Percentiles rank a stretch among this genome's conserved stretches.
Conservation (phyloP, 2,888 invertebrate species). For the Cantharis nigra region DNA sequence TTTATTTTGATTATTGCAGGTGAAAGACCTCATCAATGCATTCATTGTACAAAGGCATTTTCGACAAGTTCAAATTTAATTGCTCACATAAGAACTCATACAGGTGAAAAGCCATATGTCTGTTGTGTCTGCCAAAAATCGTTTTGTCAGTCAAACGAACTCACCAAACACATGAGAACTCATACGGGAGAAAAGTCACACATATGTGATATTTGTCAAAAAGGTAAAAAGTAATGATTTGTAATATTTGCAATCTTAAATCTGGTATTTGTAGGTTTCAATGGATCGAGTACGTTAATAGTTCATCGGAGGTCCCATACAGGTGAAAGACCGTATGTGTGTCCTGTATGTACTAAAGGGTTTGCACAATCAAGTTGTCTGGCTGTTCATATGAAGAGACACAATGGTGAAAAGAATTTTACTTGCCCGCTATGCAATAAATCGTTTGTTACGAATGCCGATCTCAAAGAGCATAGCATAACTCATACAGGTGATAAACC, state of each 20-base stretch:
- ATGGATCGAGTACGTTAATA: slow-evolving; percentile 53
- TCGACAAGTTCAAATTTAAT: slow-evolving; percentile 57
- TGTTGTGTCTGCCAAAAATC: slow-evolving; percentile 56
- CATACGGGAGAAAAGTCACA: slow-evolving; percentile 58
- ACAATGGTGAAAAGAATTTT: slow-evolving; percentile 45
- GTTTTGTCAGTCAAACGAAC: slow-evolving; percentile 56
- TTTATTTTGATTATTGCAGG: slow-evolving; percentile 40
- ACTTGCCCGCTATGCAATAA: slow-evolving; percentile 44
- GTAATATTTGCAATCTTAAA: background rate
- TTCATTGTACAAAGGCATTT: slow-evolving; percentile 55
- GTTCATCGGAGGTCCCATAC: slow-evolving; percentile 53
- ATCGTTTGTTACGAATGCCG: slow-evolving; percentile 45
- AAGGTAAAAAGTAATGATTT: slow-evolving; percentile 45
- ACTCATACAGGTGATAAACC: slow-evolving; percentile 43
- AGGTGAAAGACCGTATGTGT: slow-evolving; percentile 53
- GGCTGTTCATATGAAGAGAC: slow-evolving; percentile 54
- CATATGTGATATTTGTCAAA: slow-evolving; percentile 55
- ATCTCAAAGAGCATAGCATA: slow-evolving; percentile 44
- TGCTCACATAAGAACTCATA: slow-evolving; percentile 56
- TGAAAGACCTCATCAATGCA: slow-evolving; percentile 56
- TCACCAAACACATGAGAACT: slow-evolving; percentile 56
- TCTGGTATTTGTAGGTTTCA: slow-evolving; percentile 46
- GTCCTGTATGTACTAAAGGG: slow-evolving; percentile 50
- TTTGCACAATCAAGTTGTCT: slow-evolving; percentile 55
- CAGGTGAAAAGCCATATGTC: slow-evolving; percentile 56